These are phyloP conservation scores for Chlorospingus flavigularis DNA, from an alignment of 2,797 vertebrate genomes.

Conservation along the genomic window DNA sequence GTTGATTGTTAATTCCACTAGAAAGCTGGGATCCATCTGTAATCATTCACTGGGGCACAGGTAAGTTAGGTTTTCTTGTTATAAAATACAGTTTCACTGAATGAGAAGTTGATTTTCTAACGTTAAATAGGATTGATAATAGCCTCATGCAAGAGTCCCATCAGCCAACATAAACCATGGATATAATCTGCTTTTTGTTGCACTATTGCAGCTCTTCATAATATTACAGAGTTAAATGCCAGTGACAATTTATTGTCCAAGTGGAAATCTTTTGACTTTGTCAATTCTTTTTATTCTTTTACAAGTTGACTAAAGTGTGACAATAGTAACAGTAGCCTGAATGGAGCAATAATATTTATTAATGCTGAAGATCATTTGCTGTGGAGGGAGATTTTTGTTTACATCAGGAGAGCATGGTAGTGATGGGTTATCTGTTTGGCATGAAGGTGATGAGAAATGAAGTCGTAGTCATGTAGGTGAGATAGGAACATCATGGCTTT, in stretches of 20 bases:
- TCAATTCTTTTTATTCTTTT: background rate
- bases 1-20: slow-evolving; percentile 29
- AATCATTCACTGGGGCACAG: background rate
- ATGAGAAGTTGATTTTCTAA: background rate
- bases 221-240: background rate
- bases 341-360: background rate
- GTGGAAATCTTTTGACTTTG: background rate
- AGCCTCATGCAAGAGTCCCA: background rate
- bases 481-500: background rate
- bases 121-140: background rate
- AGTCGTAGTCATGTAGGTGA: background rate
- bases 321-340: background rate
- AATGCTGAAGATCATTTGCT: background rate
- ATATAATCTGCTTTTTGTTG: background rate
- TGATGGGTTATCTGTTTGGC: background rate
- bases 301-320: background rate
- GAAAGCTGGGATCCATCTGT: background rate
- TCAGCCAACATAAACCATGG: background rate
- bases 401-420: background rate
- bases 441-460: background rate
- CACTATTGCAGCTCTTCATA: background rate
- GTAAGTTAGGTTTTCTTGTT: slow-evolving; percentile 61
- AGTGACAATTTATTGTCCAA: background rate
- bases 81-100: background rate
- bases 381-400: background rate